Evolutionary conservation across 2,888 invertebrate genomes (phyloP), one percentile per base, ranked within the genome.

Genomic region (Nemotelus nigrinus): DNA sequence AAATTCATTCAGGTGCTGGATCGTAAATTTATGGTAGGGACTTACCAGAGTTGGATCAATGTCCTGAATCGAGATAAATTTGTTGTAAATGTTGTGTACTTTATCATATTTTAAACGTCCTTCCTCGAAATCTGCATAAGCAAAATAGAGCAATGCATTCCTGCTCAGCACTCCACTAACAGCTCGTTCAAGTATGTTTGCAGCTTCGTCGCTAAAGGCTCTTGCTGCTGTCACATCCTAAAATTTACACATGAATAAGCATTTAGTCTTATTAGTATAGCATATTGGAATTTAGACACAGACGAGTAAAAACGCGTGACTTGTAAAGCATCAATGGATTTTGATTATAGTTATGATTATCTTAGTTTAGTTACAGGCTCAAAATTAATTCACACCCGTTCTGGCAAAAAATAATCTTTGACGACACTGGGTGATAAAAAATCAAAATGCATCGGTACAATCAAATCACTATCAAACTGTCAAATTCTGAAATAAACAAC

Each of bases 71-170:
- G 95, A 95, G 77, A 99, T 87, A 84, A 96, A 94, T 79, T 95
- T 93, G 79, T 96, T 94, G 88, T 99, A 99, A 83, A 99, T 98
- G 84, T 94, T 93, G 87, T 98, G 98, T 0, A 91, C 98, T 90
- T 97, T 98, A 81, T 98, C 97, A 85, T 97, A 97, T 85, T 98
- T 97, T 85, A 98, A 91, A 55, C 98, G 89, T 64, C 97, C 95
- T 89, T 99, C 99, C 87, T 99, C 99, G 84, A 98, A 99, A 88
- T 99, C 99, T 0, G 99, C 98, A 85, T 98, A 98, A 0, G 99
- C 98, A 88, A 99, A 99, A 87, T 99, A 98, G 41, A 99, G 87
- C 70, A 99, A 88, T 87, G 97, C 95, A 85, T 97, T 98, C 80
- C 94, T 94, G 79, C 95, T 95, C 77, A 99, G 89, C 0, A 98